Conservation (phyloP, 2,113 vertebrate species). For the Equus quagga region DNA sequence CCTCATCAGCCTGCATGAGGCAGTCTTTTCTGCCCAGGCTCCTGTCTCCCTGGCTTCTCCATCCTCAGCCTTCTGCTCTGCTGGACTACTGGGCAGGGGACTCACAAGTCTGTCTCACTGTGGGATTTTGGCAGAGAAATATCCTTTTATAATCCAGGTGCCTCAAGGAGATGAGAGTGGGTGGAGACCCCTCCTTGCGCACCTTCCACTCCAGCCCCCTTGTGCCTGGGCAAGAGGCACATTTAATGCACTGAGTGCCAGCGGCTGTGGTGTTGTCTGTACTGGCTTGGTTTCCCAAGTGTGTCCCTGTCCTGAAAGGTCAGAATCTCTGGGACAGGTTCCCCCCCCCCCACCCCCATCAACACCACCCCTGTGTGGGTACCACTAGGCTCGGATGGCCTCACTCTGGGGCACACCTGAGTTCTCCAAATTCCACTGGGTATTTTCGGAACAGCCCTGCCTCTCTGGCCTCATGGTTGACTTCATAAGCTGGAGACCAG, state of each 20-base stretch:
- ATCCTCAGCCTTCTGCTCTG: neutral
- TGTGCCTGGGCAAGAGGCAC: neutral
- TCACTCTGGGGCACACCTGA: fast-evolving
- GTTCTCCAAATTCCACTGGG: neutral
- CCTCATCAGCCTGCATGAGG: neutral
- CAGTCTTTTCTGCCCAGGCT: neutral
- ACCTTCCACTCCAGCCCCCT: neutral
- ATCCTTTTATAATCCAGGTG: neutral
- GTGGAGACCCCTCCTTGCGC: neutral
- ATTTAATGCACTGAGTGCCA: neutral
- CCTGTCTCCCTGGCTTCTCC: neutral
- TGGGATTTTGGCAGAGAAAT: neutral
- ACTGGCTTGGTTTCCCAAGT: neutral
- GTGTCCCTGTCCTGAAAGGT: neutral
- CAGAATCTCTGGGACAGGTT: neutral
- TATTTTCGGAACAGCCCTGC: neutral
- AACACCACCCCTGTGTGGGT: neutral
- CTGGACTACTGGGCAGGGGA: neutral
- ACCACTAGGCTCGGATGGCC: fast-evolving
- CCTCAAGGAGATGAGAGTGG: neutral
- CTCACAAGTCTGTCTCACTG: fast-evolving
- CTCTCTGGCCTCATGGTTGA: neutral
- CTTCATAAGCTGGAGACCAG: neutral
- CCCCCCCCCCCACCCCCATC: fast-evolving
- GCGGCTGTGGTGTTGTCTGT: neutral